phyloP scores from a whole-genome alignment of 2,888 invertebrate genomes.

The Trissonchulus latispiculum region DNA sequence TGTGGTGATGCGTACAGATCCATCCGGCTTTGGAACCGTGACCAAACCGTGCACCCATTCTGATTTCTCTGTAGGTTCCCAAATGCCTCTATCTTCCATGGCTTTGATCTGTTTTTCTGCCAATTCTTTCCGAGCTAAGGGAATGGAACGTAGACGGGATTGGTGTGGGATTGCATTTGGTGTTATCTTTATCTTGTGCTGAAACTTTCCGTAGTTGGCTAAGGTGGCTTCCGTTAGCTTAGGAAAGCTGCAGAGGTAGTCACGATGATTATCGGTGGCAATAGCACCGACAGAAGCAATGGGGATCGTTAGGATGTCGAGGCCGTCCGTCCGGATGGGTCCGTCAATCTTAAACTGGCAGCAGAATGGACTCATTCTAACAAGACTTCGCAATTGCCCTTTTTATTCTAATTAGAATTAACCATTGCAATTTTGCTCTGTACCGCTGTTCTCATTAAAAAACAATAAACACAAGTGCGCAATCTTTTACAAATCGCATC shows the following conservation, averaged over 20 bases:
- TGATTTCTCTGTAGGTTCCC: neutral
- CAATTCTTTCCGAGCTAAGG: neutral
- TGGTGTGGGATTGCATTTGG: neutral
- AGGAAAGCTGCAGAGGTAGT: neutral
- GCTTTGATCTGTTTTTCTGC: neutral
- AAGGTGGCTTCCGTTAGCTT: neutral
- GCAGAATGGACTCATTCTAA: too few relatives aligned
- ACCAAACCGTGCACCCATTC: neutral
- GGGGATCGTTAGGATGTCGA: too few relatives aligned
- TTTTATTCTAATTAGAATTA: too few relatives aligned
- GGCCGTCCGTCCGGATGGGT: too few relatives aligned
- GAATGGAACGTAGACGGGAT: neutral
- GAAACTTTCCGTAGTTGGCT: neutral
- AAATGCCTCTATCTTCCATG: neutral
- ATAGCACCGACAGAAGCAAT: too few relatives aligned
- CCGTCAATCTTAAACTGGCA: too few relatives aligned
- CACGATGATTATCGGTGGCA: too few relatives aligned
- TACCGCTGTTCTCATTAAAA: too few relatives aligned
- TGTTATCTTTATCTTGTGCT: neutral
- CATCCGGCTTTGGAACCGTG: neutral
- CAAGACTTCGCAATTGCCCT: too few relatives aligned
- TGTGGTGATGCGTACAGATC: neutral
- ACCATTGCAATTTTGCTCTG: too few relatives aligned
- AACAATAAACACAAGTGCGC: too few relatives aligned
- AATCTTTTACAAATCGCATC: too few relatives aligned